Percentiles rank a stretch among this genome's conserved stretches.
These are phyloP conservation scores for Sesamia nonagrioides DNA, from an alignment of 1,140 invertebrate genomes.

Conservation along the genomic window DNA sequence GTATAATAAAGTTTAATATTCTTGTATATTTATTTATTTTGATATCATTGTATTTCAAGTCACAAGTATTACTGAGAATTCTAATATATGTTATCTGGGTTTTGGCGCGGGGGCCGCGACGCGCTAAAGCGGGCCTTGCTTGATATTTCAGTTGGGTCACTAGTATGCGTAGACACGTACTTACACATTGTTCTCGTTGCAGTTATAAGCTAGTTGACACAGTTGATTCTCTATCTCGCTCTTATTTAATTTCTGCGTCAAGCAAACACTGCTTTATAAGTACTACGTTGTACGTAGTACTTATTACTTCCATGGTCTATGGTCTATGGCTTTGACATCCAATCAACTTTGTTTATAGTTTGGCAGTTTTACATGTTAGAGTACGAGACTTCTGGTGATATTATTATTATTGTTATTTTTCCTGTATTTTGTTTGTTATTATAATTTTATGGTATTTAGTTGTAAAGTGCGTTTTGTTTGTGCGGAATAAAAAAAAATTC, in stretches of 20 bases:
- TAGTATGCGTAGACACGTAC: constrained; percentile 43
- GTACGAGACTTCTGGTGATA: too few relatives aligned
- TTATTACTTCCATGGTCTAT: too few relatives aligned
- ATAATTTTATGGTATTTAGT: too few relatives aligned
- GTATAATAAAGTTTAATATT: background rate
- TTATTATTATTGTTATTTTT: too few relatives aligned
- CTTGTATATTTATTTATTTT: background rate
- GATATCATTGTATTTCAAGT: constrained; percentile 1
- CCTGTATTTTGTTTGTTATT: too few relatives aligned
- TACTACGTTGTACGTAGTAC: too few relatives aligned
- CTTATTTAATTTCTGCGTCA: constrained; percentile 30
- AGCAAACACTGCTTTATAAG: constrained; percentile 27
- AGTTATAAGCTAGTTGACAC: constrained; percentile 38
- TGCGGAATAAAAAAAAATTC: too few relatives aligned
- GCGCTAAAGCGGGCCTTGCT: background rate
- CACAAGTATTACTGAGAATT: constrained; percentile 10
- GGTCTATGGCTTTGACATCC: too few relatives aligned
- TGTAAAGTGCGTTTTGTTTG: too few relatives aligned
- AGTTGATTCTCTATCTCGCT: constrained; percentile 1
- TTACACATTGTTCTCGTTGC: constrained; percentile 44
- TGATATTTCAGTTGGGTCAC: constrained; percentile 31
- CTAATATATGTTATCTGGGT: constrained; percentile 30
- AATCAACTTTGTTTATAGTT: too few relatives aligned
- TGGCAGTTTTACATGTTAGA: too few relatives aligned
- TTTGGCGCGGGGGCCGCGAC: background rate